Evolutionary conservation across 2,797 vertebrate genomes (phyloP).

Genomic region (Hemitrygon akajei): DNA sequence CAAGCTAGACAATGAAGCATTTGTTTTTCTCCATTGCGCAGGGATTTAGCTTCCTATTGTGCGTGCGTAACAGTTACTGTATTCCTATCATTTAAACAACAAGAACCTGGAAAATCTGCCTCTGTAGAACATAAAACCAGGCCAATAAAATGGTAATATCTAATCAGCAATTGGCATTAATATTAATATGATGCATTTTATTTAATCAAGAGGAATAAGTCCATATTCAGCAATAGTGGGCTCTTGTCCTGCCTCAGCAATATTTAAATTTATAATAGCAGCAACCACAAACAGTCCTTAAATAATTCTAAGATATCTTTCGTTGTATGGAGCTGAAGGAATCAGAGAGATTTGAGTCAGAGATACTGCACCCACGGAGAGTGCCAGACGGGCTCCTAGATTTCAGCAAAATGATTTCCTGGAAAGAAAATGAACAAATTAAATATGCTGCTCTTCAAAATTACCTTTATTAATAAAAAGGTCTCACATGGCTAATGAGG

Average conservation of each 20-base stretch:
- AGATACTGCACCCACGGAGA: not conserved
- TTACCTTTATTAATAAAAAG: not conserved
- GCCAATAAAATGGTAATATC: not conserved
- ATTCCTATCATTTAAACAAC: not conserved
- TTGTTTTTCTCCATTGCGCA: not conserved
- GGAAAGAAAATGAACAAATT: not conserved
- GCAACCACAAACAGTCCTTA: constrained; percentile 1
- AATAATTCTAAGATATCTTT: not conserved
- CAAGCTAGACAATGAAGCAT: not conserved
- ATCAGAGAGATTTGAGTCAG: not conserved
- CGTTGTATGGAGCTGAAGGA: not conserved
- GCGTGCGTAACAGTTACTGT: not conserved
- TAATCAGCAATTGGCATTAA: constrained; percentile 10
- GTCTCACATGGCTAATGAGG: not conserved
- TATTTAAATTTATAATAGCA: constrained; percentile 19
- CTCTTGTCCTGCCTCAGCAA: not conserved
- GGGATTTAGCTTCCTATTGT: not conserved
- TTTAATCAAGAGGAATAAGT: not conserved
- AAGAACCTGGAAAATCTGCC: not conserved
- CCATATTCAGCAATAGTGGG: constrained; percentile 17
- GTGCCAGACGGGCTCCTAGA: not conserved
- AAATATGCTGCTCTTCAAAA: not conserved
- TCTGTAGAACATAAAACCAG: constrained; percentile 10
- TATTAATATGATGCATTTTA: not conserved
- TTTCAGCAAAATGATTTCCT: not conserved